Evolutionary conservation across 2,113 vertebrate species (phyloP).

Genomic region (Phyllostomus discolor): DNA sequence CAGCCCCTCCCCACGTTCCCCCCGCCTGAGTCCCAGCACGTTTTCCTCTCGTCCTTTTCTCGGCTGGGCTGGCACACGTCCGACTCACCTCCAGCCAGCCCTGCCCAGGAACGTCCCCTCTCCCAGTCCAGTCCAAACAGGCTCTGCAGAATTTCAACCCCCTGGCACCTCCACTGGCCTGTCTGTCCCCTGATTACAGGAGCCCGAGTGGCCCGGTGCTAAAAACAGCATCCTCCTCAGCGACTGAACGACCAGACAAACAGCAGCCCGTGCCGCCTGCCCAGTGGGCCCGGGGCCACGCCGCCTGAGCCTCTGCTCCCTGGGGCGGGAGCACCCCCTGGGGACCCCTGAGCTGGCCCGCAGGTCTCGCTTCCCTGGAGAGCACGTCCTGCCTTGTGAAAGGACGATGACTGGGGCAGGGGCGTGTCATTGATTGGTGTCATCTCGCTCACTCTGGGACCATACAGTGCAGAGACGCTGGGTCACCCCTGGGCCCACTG

Average conservation of each 20-base stretch:
- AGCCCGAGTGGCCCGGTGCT: constrained; percentile 42
- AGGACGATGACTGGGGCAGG: not conserved
- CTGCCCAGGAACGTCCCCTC: not conserved
- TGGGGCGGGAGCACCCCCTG: not conserved
- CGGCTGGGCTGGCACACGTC: not conserved
- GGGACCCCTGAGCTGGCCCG: not conserved
- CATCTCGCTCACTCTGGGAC: not conserved
- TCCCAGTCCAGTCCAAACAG: not conserved
- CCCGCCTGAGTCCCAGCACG: not conserved
- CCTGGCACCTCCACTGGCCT: constrained; percentile 8
- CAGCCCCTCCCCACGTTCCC: not conserved
- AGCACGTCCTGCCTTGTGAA: not conserved
- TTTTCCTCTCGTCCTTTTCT: not conserved
- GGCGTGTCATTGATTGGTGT: not conserved
- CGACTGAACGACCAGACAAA: constrained; percentile 32
- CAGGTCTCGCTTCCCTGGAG: not conserved
- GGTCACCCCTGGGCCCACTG: not conserved
- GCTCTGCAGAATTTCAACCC: constrained; percentile 23
- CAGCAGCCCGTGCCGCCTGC: not conserved
- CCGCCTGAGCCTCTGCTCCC: not conserved
- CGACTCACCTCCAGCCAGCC: not conserved
- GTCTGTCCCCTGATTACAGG: constrained; percentile 60
- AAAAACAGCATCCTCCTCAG: constrained; percentile 62
- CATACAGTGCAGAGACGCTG: not conserved
- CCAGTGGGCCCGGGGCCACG: not conserved